Conservation (phyloP, 2,888 invertebrate species). For the Mythimna pallens region DNA sequence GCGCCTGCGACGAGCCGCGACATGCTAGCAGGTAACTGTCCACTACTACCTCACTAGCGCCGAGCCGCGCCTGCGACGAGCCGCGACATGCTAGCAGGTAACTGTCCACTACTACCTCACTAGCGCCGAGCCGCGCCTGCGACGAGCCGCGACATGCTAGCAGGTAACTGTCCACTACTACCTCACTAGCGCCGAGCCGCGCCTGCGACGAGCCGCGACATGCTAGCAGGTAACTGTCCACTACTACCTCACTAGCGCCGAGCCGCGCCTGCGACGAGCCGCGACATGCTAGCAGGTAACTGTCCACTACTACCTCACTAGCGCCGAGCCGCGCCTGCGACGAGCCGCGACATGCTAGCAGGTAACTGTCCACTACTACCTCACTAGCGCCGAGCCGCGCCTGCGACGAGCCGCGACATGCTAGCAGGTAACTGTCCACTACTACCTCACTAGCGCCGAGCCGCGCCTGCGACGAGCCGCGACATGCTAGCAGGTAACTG, state of each 20-base stretch:
- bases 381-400: constrained; percentile 73
- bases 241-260: constrained; percentile 77
- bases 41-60: too few relatives aligned
- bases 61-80: too few relatives aligned
- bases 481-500: too few relatives aligned
- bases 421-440: constrained; percentile 59
- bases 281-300: constrained; percentile 62
- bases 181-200: too few relatives aligned
- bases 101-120: constrained; percentile 72
- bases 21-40: constrained; percentile 61
- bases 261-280: constrained; percentile 40
- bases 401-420: constrained; percentile 45
- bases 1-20: constrained; percentile 40
- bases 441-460: too few relatives aligned
- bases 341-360: too few relatives aligned
- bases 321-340: too few relatives aligned
- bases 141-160: constrained; percentile 43
- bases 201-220: too few relatives aligned
- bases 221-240: too few relatives aligned
- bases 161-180: constrained; percentile 58
- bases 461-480: too few relatives aligned
- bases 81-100: too few relatives aligned
- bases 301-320: too few relatives aligned
- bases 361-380: constrained; percentile 58
- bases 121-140: constrained; percentile 62